Conservation (phyloP, 1,140 invertebrate genomes). For the Temnothorax longispinosus region DNA sequence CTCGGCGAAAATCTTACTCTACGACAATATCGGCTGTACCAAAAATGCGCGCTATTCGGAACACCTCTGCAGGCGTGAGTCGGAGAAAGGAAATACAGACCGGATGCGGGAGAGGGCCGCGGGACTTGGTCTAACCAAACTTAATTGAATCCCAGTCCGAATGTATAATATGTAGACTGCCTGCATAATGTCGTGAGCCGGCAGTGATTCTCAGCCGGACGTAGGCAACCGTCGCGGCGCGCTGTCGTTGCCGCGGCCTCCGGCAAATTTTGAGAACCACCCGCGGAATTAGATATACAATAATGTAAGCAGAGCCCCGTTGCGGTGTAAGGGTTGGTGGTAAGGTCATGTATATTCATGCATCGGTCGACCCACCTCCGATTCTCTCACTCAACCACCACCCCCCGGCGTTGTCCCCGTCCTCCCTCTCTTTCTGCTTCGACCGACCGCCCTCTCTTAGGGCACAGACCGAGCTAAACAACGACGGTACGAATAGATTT, state of each 20-base stretch:
- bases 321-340: constrained; percentile 85
- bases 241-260: constrained; percentile 19
- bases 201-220: constrained; percentile 77
- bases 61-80: constrained; percentile 66
- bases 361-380: constrained; percentile 79
- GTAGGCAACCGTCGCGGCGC: background rate
- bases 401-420: constrained; percentile 66
- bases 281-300: constrained; percentile 86
- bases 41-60: constrained; percentile 68
- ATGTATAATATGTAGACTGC: constrained; percentile 87
- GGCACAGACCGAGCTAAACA: constrained; percentile 79
- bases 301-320: constrained; percentile 86
- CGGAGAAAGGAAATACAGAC: constrained; percentile 64
- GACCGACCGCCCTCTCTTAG: constrained; percentile 69
- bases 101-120: constrained; percentile 52
- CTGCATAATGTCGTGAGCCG: constrained; percentile 84
- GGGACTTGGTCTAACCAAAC: constrained; percentile 83
- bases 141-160: constrained; percentile 86
- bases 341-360: constrained; percentile 86
- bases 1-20: background rate
- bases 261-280: constrained; percentile 83
- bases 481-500: constrained; percentile 80
- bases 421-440: constrained; percentile 64
- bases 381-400: constrained; percentile 70
- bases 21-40: constrained; percentile 31